Evolutionary conservation across 2,113 vertebrate genomes (phyloP).

Genomic region (Cnemophilus loriae): DNA sequence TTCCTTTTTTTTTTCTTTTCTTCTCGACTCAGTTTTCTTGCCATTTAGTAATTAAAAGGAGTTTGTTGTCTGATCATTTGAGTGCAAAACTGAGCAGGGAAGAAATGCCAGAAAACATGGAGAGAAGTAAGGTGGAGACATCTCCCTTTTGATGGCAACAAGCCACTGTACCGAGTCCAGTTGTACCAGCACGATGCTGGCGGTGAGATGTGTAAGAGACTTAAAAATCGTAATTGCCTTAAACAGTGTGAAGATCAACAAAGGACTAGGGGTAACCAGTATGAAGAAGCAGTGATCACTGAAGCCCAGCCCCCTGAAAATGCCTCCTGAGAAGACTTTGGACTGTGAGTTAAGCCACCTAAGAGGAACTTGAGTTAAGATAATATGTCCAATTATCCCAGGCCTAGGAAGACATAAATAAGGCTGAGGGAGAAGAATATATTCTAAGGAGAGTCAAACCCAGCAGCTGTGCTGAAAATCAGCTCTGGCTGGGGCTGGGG

Average conservation of each 20-base stretch:
- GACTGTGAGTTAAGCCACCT: not conserved
- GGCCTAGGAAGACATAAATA: not conserved
- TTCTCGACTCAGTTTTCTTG: not conserved
- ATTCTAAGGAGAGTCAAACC: not conserved
- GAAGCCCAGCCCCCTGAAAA: not conserved
- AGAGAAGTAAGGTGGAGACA: not conserved
- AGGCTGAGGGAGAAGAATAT: not conserved
- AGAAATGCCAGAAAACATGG: not conserved
- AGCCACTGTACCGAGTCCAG: not conserved
- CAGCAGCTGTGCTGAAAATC: not conserved
- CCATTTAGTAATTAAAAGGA: not conserved
- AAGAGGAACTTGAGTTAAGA: not conserved
- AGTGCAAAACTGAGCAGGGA: not conserved
- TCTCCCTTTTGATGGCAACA: not conserved
- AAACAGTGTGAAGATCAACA: no score
- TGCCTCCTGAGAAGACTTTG: not conserved
- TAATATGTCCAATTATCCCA: not conserved
- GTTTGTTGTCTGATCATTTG: not conserved
- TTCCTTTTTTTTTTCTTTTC: not conserved
- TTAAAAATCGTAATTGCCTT: not conserved
- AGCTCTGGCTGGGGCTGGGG: not conserved
- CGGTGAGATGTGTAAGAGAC: not conserved
- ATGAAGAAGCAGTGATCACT: not conserved
- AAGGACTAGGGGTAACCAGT: not conserved
- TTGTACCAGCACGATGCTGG: not conserved